Evolutionary conservation across 2,888 invertebrate species (phyloP).

Genomic region (Alsophila aescularia): DNA sequence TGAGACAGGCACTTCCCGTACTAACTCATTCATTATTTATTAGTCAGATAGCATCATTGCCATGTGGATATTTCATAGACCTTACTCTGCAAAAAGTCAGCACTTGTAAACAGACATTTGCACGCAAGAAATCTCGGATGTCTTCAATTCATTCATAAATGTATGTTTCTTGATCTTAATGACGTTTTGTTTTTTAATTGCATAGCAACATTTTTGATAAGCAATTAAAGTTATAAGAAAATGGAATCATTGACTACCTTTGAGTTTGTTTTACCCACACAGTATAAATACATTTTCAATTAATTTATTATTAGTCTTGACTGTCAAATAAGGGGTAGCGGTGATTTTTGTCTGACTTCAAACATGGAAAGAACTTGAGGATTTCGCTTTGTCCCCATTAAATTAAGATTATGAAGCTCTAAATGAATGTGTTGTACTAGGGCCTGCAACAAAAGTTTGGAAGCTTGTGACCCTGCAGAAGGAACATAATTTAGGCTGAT

Average conservation of each 20-base stretch:
- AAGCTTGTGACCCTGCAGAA: too few species aligned
- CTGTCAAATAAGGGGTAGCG: conserved; percentile 1
- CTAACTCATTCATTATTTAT: conserved; percentile 44
- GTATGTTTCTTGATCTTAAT: conserved; percentile 4
- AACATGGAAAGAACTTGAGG: neutral
- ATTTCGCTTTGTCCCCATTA: neutral
- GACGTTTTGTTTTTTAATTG: conserved; percentile 7
- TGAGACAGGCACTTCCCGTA: conserved; percentile 56
- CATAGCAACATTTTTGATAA: conserved; percentile 5
- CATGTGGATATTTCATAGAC: conserved; percentile 30
- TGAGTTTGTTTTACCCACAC: neutral
- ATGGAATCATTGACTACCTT: conserved; percentile 8
- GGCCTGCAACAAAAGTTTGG: too few species aligned
- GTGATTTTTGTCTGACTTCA: neutral
- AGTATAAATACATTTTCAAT: conserved; percentile 3
- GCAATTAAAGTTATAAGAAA: neutral
- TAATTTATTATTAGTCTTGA: conserved; percentile 19
- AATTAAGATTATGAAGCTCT: neutral
- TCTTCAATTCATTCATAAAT: conserved; percentile 18
- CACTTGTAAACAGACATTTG: conserved; percentile 27
- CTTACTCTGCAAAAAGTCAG: conserved; percentile 31
- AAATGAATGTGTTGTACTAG: too few species aligned
- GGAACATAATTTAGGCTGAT: too few species aligned
- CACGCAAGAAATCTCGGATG: conserved; percentile 15
- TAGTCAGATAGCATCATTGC: conserved; percentile 30